These are phyloP conservation scores for Pelecanoides urinatrix DNA, from an alignment of 2,113 vertebrate genomes.

Conservation along the genomic window DNA sequence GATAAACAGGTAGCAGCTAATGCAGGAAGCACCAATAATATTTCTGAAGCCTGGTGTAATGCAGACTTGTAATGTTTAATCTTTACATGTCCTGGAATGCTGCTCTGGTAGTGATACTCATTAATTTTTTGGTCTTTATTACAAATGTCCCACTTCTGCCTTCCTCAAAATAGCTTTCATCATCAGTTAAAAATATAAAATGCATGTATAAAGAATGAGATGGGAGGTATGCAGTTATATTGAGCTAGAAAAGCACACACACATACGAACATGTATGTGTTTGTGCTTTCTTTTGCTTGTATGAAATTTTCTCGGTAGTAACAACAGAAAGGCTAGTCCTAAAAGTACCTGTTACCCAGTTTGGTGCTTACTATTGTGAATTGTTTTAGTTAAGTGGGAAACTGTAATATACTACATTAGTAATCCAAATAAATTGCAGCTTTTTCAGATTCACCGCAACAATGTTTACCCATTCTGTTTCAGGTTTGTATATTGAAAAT, in stretches of 20 bases:
- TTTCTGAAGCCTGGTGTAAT: background rate
- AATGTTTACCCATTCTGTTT: background rate
- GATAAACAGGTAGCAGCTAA: background rate
- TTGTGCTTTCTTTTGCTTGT: background rate
- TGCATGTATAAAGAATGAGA: background rate
- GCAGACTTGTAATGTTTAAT: background rate
- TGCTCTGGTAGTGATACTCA: background rate
- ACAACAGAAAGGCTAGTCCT: background rate
- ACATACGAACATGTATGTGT: background rate
- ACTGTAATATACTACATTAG: background rate
- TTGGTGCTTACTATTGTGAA: background rate
- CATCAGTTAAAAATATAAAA: background rate
- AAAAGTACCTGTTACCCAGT: background rate
- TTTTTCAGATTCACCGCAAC: background rate
- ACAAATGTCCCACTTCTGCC: background rate
- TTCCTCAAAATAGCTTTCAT: background rate
- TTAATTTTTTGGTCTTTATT: background rate
- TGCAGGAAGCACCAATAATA: background rate
- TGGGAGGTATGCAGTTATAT: background rate
- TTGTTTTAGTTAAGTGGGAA: background rate
- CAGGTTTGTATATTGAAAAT: constrained; percentile 19
- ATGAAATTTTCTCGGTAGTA: background rate
- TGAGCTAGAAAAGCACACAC: background rate
- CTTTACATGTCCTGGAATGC: background rate
- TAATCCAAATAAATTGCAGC: background rate